A percentile compares a stretch with the other conserved stretches of the same genome.
Evolutionary conservation across 2,888 invertebrate genomes (phyloP).

Genomic region (Mactromeris polynyma): DNA sequence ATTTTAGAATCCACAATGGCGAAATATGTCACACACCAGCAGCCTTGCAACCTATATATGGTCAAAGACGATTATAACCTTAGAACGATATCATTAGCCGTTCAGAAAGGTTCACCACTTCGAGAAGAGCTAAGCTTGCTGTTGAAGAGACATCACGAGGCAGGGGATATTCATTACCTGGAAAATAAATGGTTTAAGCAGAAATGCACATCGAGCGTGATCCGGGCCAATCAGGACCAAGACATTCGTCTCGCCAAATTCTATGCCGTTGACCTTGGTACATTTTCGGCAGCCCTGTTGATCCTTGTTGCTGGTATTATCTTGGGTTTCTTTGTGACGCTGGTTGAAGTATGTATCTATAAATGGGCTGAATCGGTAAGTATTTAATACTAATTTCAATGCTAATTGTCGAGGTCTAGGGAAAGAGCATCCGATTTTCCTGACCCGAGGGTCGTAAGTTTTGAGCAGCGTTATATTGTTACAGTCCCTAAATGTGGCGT

Average conservation of each 20-base stretch:
- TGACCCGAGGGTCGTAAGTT: background rate
- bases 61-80: conserved; percentile 70
- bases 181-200: conserved; percentile 79
- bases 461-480: background rate
- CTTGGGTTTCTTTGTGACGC: conserved; percentile 75
- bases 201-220: conserved; percentile 52
- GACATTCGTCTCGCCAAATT: background rate
- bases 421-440: background rate
- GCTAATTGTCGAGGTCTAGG: background rate
- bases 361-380: conserved; percentile 79
- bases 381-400: background rate
- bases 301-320: conserved; percentile 77
- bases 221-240: background rate
- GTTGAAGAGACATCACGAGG: conserved; percentile 71
- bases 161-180: conserved; percentile 70
- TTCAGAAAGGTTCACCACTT: conserved; percentile 55
- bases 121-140: conserved; percentile 62
- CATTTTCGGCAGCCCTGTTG: conserved; percentile 80
- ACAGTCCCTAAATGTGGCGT: background rate
- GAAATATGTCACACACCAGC: conserved; percentile 71
- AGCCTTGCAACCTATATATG: conserved; percentile 80
- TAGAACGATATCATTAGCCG: conserved; percentile 74
- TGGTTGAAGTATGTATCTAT: conserved; percentile 76
- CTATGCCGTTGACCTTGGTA: conserved; percentile 73
- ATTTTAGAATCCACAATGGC: conserved; percentile 82